Percentiles rank a stretch among this genome's conserved stretches.
Conservation (phyloP, 2,888 invertebrate genomes). For the Drosophila quinaria region DNA sequence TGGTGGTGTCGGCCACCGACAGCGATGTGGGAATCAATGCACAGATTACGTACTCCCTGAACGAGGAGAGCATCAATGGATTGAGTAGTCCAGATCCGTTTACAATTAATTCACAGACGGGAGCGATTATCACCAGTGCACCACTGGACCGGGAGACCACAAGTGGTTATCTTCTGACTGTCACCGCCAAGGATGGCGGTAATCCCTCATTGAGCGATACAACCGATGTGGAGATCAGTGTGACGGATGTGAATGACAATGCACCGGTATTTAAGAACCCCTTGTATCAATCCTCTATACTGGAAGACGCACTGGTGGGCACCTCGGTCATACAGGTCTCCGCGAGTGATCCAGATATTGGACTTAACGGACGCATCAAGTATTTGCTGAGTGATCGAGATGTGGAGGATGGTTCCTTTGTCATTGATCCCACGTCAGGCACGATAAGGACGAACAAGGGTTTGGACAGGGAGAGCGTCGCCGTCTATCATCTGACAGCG, state of each 20-base stretch:
- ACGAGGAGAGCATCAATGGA: conserved; percentile 88
- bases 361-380: conserved; percentile 94
- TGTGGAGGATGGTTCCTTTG: conserved; percentile 94
- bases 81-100: conserved; percentile 90
- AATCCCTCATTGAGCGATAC: conserved; percentile 96
- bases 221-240: conserved; percentile 97
- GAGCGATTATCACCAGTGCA: conserved; percentile 95
- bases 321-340: conserved; percentile 92
- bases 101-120: conserved; percentile 95
- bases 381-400: conserved; percentile 91
- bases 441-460: conserved; percentile 95
- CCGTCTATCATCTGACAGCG: conserved; percentile 93
- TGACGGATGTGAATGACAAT: conserved; percentile 98
- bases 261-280: conserved; percentile 94
- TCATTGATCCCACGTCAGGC: conserved; percentile 96
- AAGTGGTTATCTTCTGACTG: conserved; percentile 93
- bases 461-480: conserved; percentile 95
- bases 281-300: conserved; percentile 92
- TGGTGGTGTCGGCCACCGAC: conserved; percentile 96
- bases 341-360: conserved; percentile 94
- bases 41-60: conserved; percentile 92
- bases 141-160: conserved; percentile 94
- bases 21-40: conserved; percentile 98
- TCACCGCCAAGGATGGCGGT: conserved; percentile 97
- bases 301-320: conserved; percentile 94